phyloP scores from a whole-genome alignment of 64 coral and sea anemone genomes.

The Dendronephthya gigantea region DNA sequence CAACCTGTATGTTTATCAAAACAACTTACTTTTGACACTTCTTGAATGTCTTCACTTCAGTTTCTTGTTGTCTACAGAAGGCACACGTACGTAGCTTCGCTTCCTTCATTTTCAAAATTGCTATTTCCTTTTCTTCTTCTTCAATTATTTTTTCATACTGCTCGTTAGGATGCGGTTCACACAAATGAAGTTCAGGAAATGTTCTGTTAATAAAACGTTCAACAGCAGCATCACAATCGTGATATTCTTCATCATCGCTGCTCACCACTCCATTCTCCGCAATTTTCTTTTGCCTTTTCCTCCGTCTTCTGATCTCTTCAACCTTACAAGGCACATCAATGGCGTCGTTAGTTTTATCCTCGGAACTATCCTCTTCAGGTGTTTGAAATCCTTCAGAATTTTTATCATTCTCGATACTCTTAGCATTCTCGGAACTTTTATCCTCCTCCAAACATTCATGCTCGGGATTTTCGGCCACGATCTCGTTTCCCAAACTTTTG shows the following conservation, averaged over 20 bases:
- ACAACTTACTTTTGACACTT: constrained; percentile 2
- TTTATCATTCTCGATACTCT: too few species aligned
- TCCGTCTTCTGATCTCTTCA: background rate
- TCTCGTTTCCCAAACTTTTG: background rate
- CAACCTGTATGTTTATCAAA: background rate
- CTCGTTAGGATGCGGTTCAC: background rate
- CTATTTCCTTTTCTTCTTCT: background rate
- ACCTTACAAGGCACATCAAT: background rate
- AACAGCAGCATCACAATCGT: background rate
- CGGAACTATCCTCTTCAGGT: background rate
- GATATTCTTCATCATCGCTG: background rate
- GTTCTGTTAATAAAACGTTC: background rate
- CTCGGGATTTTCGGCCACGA: too few species aligned
- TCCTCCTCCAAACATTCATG: too few species aligned
- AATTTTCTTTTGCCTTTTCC: background rate
- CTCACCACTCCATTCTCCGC: background rate
- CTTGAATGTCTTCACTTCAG: background rate
- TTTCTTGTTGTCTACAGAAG: background rate
- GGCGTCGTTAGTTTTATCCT: background rate
- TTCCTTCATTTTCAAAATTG: background rate
- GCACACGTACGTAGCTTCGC: background rate
- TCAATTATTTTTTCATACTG: background rate
- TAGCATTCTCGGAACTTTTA: too few species aligned
- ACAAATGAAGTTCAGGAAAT: constrained; percentile 1
- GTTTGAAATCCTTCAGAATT: too few species aligned